Base-by-base conservation (phyloP, 2,888 invertebrate genomes). In the Amiota mariae region DNA sequence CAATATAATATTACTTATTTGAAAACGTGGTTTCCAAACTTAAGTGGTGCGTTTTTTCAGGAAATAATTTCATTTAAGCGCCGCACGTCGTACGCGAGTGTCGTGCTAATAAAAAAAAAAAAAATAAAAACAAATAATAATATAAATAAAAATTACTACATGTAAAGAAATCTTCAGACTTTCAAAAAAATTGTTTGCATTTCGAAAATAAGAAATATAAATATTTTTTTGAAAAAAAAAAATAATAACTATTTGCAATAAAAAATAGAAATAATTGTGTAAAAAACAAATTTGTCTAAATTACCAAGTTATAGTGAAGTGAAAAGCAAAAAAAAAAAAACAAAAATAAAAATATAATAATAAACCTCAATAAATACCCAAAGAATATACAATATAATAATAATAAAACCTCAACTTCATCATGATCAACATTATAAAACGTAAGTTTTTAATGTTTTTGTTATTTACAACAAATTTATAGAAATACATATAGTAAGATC, bases 1-100 rank as follows among this genome's bases (percentile, higher is more conserved):
- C 9, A 54, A 10, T 54, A 54, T 54, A 54, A n/a, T n/a, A n/a
- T n/a, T n/a, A n/a, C n/a, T 59, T 20, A 20, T 59, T 59, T 59
- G 15, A 15, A 20, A 13, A 20, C 59, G 8, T 20, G n/a, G 20
- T 36, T 36, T 36, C 36, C 54, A 54, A 12, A 8, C 36, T 61
- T 70, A 49, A 64, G 72, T 59, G 13, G 18, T 20, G 49, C 59
- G 24, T 46, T 15, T 36, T 70, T 57, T 75, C 63, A 71, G 70
- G 64, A 49, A 70, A 73, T 75, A 49, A 75, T 74, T 54, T 80
- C 76, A 80, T 76, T 80, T 71, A 70, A 71, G 76, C 63, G 63
- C 74, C 70, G 73, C 24, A 57, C 59, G 51, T 75, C 70, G 48
- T 68, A 13, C n/a, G 46, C 67, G 54, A 54, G 63, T 59, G 59